Percentiles rank a stretch among this genome's conserved stretches.
These are phyloP conservation scores for Neuroscelio doddi DNA, from an alignment of 2,888 invertebrate species.

Conservation along the genomic window DNA sequence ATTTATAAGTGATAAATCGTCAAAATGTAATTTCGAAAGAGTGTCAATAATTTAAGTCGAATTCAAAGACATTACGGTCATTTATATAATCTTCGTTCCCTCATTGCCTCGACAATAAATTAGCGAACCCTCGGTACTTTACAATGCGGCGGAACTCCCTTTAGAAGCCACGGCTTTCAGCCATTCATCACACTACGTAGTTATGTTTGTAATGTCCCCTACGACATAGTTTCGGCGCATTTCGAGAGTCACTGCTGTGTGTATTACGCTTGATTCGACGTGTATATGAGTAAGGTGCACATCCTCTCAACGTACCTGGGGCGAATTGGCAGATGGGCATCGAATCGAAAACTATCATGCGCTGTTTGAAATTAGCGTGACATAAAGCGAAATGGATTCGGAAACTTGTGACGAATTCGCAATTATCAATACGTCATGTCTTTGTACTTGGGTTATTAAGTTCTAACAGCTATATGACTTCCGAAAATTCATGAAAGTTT, in stretches of 20 bases:
- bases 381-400: too few species aligned
- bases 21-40: neutral
- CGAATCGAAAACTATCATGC: neutral
- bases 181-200: constrained; percentile 5
- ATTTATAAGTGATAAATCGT: too few species aligned
- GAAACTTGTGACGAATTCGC: neutral
- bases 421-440: neutral
- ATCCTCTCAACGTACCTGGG: neutral
- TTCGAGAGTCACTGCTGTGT: neutral
- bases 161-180: constrained; percentile 1
- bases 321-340: neutral
- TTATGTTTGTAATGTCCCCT: neutral
- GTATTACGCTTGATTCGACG: neutral
- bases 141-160: constrained; percentile 5
- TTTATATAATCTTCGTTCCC: constrained; percentile 23
- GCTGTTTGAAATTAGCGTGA: neutral
- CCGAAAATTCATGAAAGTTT: too few species aligned
- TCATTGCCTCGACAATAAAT: constrained; percentile 20
- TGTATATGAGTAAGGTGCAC: neutral
- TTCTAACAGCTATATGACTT: neutral
- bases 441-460: neutral
- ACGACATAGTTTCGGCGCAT: neutral
- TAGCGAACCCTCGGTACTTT: constrained; percentile 18
- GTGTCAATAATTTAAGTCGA: neutral
- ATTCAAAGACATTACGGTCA: neutral